Evolutionary conservation across 2,888 invertebrate genomes (phyloP), one percentile per base, ranked within the genome.

Genomic region (Tetranychus piercei): DNA sequence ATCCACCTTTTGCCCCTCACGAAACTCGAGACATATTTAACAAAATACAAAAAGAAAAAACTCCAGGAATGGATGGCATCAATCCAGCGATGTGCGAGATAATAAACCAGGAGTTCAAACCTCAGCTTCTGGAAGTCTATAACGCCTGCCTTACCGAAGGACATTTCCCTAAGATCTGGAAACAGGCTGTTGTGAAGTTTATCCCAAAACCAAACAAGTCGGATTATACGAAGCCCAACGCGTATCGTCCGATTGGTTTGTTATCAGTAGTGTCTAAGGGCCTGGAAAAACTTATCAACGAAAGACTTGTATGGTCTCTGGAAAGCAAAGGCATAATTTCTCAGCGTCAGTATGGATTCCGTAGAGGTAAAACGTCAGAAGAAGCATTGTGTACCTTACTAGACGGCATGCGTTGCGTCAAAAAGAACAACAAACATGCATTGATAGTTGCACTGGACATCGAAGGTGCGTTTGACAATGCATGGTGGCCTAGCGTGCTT

Each of bases 401-500:
- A 6, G 4, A 71, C n/a, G 7, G 1, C 1, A 8, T 71, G 23
- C 9, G 22, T 8, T 1, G 1, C 8, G 5, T 1, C 7, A 34
- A 20, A 1, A 8, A 71, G 3, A 1, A 1, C 1, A 4, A n/a
- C 43, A 34, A 43, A 34, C 18, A 43, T 7, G 34, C 11, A 5
- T 5, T 72, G 1, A 15, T 67, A 8, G 45, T 76, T 7, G 75
- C 74, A 1, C 9, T 76, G 0, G 76, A 76, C 44, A 74, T 76
- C 1, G 22, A 71, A 66, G 73, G 44, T 1, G 76, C 76, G 0
- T 76, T 76, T 44, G 72, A 76, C 67, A 72, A 75, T 67, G 76
- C 74, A 1, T 73, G 73, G 72, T 76, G 74, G 74, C 74, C 74
- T 1, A 8, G 15, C 3, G 65, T 76, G 1, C 18, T 66, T 0